Evolutionary conservation across 2,113 vertebrate species (phyloP).

Genomic region (Puma concolor): DNA sequence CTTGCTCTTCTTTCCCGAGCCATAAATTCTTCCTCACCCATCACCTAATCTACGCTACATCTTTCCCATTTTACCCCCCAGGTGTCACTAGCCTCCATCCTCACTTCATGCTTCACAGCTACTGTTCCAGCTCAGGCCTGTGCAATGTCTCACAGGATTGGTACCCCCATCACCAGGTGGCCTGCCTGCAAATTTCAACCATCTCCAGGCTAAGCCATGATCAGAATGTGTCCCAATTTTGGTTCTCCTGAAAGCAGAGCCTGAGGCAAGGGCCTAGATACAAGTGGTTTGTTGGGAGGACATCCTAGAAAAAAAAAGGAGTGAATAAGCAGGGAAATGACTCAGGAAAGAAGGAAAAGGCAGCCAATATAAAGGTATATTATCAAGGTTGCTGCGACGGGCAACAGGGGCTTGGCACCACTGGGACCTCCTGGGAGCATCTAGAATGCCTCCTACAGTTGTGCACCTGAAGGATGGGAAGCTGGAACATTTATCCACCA

Average conservation of each 20-base stretch:
- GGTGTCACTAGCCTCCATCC: not conserved
- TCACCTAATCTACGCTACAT: not conserved
- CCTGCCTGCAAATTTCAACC: not conserved
- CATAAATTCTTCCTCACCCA: not conserved
- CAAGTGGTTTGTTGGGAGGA: not conserved
- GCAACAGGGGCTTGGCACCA: no score
- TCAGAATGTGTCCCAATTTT: not conserved
- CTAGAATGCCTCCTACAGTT: not conserved
- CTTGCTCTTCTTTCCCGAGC: not conserved
- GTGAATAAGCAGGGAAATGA: not conserved
- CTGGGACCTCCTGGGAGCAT: not conserved
- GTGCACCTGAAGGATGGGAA: not conserved
- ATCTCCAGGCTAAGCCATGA: no score
- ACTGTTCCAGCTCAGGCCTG: not conserved
- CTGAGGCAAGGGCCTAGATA: not conserved
- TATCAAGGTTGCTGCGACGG: not conserved
- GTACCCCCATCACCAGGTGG: not conserved
- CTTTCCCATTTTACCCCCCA: not conserved
- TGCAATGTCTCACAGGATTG: not conserved
- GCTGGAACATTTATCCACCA: not conserved
- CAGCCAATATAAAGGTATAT: rapidly evolving
- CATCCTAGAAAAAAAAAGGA: slow-evolving; percentile 3
- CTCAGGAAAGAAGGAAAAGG: not conserved
- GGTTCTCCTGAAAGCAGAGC: not conserved
- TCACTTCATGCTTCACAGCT: not conserved